These are phyloP conservation scores for Gadus chalcogrammus DNA, from an alignment of 2,113 vertebrate genomes.

Conservation along the genomic window DNA sequence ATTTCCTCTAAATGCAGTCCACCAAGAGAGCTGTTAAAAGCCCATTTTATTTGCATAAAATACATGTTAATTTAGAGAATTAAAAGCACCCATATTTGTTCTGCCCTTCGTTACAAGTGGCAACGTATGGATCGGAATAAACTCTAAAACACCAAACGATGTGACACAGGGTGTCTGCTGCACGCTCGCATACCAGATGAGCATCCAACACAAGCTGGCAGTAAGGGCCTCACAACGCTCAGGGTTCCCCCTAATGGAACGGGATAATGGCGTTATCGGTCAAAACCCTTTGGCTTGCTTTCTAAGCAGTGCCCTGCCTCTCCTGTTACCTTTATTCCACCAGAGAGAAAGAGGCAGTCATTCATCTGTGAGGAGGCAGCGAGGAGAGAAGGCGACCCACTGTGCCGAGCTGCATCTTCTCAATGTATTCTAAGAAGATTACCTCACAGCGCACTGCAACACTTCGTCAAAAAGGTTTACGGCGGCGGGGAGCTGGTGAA, in stretches of 20 bases:
- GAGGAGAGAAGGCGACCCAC: background rate
- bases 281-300: background rate
- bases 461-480: background rate
- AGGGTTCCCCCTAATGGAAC: background rate
- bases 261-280: background rate
- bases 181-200: constrained; percentile 33
- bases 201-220: background rate
- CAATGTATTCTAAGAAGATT: background rate
- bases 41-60: constrained; percentile 51
- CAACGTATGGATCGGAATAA: constrained; percentile 40
- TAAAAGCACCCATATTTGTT: constrained; percentile 41
- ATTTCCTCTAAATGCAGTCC: constrained; percentile 25
- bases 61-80: constrained; percentile 57
- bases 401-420: background rate
- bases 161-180: constrained; percentile 16
- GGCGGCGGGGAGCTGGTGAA: constrained; percentile 36
- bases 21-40: constrained; percentile 55
- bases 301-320: background rate
- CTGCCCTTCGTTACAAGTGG: constrained; percentile 43
- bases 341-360: too few relatives aligned
- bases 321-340: too few relatives aligned
- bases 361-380: too few relatives aligned
- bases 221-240: background rate
- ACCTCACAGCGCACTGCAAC: background rate
- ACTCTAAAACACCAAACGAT: constrained; percentile 48